Conservation (phyloP, 2,797 vertebrate genomes). For the Mallotus villosus region DNA sequence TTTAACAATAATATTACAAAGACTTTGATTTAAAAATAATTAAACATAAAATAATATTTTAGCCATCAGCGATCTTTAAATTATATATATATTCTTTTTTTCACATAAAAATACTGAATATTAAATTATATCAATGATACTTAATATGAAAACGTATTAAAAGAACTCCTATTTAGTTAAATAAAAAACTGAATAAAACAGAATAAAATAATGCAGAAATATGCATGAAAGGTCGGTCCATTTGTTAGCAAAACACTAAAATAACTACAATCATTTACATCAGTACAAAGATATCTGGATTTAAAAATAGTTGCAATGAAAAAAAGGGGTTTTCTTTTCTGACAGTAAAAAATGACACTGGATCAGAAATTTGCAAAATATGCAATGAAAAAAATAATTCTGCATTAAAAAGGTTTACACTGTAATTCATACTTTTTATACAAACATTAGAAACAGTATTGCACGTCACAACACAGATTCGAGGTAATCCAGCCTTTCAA, state of each 20-base stretch:
- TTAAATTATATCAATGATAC: constrained; percentile 98
- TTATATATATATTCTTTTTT: constrained; percentile 85
- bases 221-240: constrained; percentile 99
- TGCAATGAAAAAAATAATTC: constrained; percentile 99
- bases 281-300: constrained; percentile 99
- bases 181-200: constrained; percentile 78
- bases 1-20: constrained; percentile 99
- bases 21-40: constrained; percentile 99
- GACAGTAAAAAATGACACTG: constrained; percentile 99
- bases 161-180: constrained; percentile 93
- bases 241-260: constrained; percentile 99
- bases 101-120: constrained; percentile 95
- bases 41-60: constrained; percentile 97
- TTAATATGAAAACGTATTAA: constrained; percentile 98
- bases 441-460: constrained; percentile 99
- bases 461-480: constrained; percentile 99
- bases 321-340: constrained; percentile 96
- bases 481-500: constrained; percentile 99
- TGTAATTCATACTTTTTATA: constrained; percentile 98
- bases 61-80: constrained; percentile 98
- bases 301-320: constrained; percentile 99
- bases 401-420: constrained; percentile 99
- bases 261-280: constrained; percentile 99
- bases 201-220: constrained; percentile 98
- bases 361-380: constrained; percentile 99